phyloP scores from a whole-genome alignment of 1,140 invertebrate species.

The Tetranychus cinnabarinus region DNA sequence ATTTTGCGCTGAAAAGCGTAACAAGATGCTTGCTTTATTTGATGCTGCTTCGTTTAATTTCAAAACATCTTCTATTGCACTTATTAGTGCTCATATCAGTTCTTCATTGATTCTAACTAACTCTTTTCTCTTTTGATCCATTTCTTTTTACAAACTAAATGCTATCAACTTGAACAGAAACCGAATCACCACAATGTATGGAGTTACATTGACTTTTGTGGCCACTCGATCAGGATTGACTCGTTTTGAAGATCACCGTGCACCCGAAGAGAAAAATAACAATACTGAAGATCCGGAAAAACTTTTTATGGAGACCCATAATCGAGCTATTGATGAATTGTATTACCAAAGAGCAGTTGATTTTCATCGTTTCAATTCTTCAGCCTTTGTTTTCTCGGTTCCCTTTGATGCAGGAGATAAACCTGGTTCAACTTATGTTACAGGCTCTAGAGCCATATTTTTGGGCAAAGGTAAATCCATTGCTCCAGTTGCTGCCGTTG shows the following conservation, averaged over 20 bases:
- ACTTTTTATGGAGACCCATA: neutral
- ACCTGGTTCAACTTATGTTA: slow-evolving; percentile 25
- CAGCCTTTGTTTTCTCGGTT: slow-evolving; percentile 74
- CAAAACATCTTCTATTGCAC: too few relatives aligned
- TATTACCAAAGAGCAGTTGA: slow-evolving; percentile 84
- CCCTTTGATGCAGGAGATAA: slow-evolving; percentile 29
- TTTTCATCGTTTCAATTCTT: slow-evolving; percentile 44
- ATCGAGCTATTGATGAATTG: slow-evolving; percentile 45
- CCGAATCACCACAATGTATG: slow-evolving; percentile 34
- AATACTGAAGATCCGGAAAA: neutral
- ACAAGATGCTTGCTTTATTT: too few relatives aligned
- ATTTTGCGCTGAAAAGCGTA: too few relatives aligned
- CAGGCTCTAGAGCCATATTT: slow-evolving; percentile 71
- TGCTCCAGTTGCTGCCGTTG: slow-evolving; percentile 69
- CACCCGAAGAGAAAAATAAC: slow-evolving; percentile 9
- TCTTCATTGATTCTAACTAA: neutral
- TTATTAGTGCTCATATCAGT: too few relatives aligned
- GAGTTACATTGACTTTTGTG: slow-evolving; percentile 54
- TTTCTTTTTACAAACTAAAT: neutral
- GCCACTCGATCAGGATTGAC: slow-evolving; percentile 66
- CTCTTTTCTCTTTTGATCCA: slow-evolving; percentile 10
- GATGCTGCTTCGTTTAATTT: too few relatives aligned
- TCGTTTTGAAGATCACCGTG: slow-evolving; percentile 39
- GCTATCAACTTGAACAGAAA: slow-evolving; percentile 4
- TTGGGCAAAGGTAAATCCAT: slow-evolving; percentile 47